Percentiles rank a stretch among this genome's conserved stretches.
Conservation (phyloP, 2,113 vertebrate genomes). For the Peromyscus polionotus region DNA sequence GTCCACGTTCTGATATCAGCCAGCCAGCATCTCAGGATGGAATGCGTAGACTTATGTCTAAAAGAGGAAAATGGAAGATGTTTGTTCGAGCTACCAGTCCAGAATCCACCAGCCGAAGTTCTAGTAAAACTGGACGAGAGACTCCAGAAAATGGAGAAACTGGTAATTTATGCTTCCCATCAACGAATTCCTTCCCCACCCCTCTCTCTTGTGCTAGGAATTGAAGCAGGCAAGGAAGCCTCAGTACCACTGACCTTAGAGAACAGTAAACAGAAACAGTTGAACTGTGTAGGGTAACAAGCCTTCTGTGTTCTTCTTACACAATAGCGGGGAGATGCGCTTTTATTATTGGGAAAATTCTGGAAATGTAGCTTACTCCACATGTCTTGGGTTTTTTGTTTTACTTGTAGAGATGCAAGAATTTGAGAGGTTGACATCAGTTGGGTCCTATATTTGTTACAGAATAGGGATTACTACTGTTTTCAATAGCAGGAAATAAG, state of each 20-base stretch:
- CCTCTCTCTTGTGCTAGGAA: background rate
- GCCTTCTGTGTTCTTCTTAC: background rate
- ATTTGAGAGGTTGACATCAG: background rate
- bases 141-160: constrained; percentile 89
- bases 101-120: constrained; percentile 91
- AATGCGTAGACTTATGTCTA: constrained; percentile 86
- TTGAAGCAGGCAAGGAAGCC: no score
- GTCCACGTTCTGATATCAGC: constrained; percentile 95
- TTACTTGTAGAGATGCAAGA: background rate
- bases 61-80: constrained; percentile 95
- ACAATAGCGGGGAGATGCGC: background rate
- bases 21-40: constrained; percentile 90
- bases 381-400: background rate
- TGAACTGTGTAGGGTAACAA: background rate
- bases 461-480: background rate
- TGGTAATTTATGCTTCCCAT: constrained; percentile 84
- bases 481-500: constrained; percentile 2
- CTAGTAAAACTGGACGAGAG: constrained; percentile 90
- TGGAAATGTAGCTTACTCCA: background rate
- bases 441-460: background rate
- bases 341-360: background rate
- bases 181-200: background rate
- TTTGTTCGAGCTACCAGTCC: constrained; percentile 93
- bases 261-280: background rate
- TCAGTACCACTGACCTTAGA: no score